phyloP scores from a whole-genome alignment of 2,888 invertebrate species.

The Boloria selene region DNA sequence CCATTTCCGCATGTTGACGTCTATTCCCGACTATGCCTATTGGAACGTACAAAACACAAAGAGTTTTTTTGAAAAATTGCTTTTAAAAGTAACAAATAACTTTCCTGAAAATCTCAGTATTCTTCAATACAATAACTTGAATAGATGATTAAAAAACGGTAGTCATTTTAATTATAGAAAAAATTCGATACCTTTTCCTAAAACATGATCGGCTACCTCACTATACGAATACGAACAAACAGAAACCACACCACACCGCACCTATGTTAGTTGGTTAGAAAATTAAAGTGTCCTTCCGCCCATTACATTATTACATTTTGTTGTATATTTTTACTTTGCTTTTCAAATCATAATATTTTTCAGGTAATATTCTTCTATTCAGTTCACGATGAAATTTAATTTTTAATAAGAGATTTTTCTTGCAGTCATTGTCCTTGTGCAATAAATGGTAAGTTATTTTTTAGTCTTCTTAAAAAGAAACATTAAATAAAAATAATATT shows the following conservation, averaged over 20 bases:
- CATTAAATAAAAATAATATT: background rate
- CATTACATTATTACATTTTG: too few relatives aligned
- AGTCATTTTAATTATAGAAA: too few relatives aligned
- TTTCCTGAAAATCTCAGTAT: background rate
- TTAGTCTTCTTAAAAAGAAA: background rate
- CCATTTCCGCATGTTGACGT: conserved; percentile 14
- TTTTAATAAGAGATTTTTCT: conserved; percentile 8
- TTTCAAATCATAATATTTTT: background rate
- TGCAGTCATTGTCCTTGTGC: background rate
- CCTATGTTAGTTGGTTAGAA: too few relatives aligned
- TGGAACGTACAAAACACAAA: conserved; percentile 15
- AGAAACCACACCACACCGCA: too few relatives aligned
- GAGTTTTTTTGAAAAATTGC: background rate
- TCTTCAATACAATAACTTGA: background rate
- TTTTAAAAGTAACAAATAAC: background rate
- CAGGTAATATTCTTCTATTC: conserved; percentile 4
- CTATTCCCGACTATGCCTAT: conserved; percentile 19
- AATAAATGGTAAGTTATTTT: conserved; percentile 1
- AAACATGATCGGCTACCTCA: too few relatives aligned
- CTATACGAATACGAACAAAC: too few relatives aligned
- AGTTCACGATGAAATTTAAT: conserved; percentile 1
- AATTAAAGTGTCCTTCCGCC: too few relatives aligned
- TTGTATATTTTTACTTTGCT: too few relatives aligned
- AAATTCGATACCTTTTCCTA: too few relatives aligned
- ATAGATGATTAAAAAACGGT: too few relatives aligned